Evolutionary conservation across 2,888 invertebrate genomes (phyloP).

Genomic region (Zaprionus lineosus): DNA sequence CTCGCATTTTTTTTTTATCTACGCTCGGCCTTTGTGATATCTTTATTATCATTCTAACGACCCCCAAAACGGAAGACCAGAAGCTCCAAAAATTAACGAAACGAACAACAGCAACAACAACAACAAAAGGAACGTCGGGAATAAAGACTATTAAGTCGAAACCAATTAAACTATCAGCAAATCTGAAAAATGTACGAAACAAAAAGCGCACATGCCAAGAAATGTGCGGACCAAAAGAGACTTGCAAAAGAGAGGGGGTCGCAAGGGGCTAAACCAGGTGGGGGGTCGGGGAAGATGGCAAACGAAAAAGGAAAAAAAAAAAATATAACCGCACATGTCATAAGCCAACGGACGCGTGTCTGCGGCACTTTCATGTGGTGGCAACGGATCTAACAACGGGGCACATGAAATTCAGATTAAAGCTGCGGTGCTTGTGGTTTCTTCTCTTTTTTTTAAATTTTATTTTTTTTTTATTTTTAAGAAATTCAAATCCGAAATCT

Average conservation of each 20-base stretch:
- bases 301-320: conserved; percentile 6
- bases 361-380: conserved; percentile 72
- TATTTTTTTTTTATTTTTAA: no score
- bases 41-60: conserved; percentile 59
- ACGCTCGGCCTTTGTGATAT: conserved; percentile 46
- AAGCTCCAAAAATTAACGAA: conserved; percentile 34
- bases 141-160: conserved; percentile 47
- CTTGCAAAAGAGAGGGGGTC: conserved; percentile 13
- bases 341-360: conserved; percentile 67
- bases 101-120: conserved; percentile 7
- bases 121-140: conserved; percentile 12
- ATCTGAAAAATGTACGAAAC: conserved; percentile 55
- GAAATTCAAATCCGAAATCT: background rate
- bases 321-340: conserved; percentile 62
- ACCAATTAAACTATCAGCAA: conserved; percentile 73
- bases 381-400: conserved; percentile 35
- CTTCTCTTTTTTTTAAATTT: background rate
- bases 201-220: conserved; percentile 29
- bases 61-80: conserved; percentile 57
- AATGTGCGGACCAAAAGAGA: conserved; percentile 29
- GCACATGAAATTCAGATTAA: conserved; percentile 56
- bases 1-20: background rate
- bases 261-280: no score
- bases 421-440: conserved; percentile 20
- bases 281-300: background rate